A percentile compares a stretch with the other conserved stretches of the same genome.
Evolutionary conservation across 2,113 vertebrate species (phyloP).

Genomic region (Silurus meridionalis): DNA sequence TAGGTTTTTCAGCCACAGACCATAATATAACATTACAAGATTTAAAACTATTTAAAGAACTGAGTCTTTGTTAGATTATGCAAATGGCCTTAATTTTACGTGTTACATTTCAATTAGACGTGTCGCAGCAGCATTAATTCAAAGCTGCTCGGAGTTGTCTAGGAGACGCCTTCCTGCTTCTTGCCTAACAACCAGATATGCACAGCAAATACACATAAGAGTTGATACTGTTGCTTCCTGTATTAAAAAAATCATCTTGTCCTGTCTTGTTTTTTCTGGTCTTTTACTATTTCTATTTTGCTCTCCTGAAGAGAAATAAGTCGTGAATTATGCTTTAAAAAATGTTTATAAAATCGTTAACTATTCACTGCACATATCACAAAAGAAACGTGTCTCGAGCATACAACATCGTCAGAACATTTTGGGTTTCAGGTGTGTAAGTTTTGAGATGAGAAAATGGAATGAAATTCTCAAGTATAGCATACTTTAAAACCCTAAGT

Average conservation of each 20-base stretch:
- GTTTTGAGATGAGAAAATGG: background rate
- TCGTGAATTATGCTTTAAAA: background rate
- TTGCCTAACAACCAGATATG: slow-evolving; percentile 4
- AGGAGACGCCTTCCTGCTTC: slow-evolving; percentile 19
- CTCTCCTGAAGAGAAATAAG: background rate
- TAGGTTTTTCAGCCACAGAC: slow-evolving; percentile 55
- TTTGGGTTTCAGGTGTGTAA: background rate
- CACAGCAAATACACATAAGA: background rate
- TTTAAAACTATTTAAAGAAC: slow-evolving; percentile 43
- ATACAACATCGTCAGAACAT: background rate
- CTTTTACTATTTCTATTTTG: background rate
- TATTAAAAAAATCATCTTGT: background rate
- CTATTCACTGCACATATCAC: background rate
- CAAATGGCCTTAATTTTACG: slow-evolving; percentile 58
- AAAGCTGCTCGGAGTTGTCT: slow-evolving; percentile 45
- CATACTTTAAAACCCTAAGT: background rate
- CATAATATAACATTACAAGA: slow-evolving; percentile 58
- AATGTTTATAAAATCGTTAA: slow-evolving; percentile 20
- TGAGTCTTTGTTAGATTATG: slow-evolving; percentile 48
- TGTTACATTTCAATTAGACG: slow-evolving; percentile 59
- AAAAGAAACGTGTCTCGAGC: background rate
- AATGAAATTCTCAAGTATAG: background rate
- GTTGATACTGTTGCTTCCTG: background rate
- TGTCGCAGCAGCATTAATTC: slow-evolving; percentile 47
- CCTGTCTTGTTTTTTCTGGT: background rate